phyloP scores from a whole-genome alignment of 1,140 invertebrate species.

The Papilio polytes region DNA sequence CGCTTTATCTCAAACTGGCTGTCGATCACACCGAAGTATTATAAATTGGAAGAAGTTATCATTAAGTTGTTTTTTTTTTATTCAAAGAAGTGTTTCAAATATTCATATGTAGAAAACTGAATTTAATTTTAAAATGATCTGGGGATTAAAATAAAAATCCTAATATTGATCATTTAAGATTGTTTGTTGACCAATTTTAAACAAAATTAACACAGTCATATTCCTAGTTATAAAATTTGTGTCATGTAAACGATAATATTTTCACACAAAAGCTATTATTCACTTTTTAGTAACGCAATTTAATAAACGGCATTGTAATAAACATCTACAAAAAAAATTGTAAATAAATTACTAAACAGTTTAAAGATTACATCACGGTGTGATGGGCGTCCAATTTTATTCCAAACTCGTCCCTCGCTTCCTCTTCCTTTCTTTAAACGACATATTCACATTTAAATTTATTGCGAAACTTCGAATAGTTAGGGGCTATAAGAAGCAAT shows the following conservation, averaged over 20 bases:
- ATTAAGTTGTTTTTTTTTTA: too few relatives aligned
- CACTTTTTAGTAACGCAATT: background rate
- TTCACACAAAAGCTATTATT: background rate
- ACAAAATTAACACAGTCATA: too few relatives aligned
- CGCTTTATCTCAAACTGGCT: constrained; percentile 16
- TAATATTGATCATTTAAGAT: too few relatives aligned
- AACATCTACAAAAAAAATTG: background rate
- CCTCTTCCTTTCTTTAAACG: constrained; percentile 59
- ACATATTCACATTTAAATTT: constrained; percentile 78
- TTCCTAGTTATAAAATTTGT: too few relatives aligned
- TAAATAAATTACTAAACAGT: background rate
- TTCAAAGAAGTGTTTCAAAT: too few relatives aligned
- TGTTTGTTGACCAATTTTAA: too few relatives aligned
- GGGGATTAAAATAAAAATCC: background rate
- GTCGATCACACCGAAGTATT: background rate
- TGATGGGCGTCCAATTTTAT: constrained; percentile 46
- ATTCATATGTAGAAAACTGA: too few relatives aligned
- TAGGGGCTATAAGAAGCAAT: constrained; percentile 61
- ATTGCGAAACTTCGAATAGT: constrained; percentile 69
- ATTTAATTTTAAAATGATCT: too few relatives aligned
- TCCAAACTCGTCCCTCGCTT: constrained; percentile 53
- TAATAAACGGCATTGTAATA: background rate
- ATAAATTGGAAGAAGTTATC: too few relatives aligned
- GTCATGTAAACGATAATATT: too few relatives aligned
- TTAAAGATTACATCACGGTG: constrained; percentile 32